Conservation (phyloP, 2,113 vertebrate species). For the Pipra filicauda region DNA sequence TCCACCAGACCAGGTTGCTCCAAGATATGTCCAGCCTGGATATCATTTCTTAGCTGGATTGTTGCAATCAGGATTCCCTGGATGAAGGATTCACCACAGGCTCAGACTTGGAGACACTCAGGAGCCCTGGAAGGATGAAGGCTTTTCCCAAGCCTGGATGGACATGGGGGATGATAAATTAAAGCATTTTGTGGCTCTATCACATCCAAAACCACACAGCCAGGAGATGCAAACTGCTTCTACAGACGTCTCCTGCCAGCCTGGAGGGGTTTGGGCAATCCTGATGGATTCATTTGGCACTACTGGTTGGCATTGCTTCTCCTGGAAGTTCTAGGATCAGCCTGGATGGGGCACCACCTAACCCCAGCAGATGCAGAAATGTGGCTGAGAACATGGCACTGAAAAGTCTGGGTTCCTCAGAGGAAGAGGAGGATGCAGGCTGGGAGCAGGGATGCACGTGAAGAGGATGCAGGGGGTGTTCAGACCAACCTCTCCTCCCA, state of each 20-base stretch:
- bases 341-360: neutral
- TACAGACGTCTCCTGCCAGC: neutral
- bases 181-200: neutral
- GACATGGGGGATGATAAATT: neutral
- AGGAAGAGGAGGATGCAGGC: neutral
- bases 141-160: neutral
- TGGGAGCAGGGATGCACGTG: neutral
- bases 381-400: neutral
- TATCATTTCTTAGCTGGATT: neutral
- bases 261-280: neutral
- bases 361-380: neutral
- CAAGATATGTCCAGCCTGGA: neutral
- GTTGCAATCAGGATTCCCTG: rapidly evolving
- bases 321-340: too few species aligned
- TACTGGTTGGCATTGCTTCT: neutral
- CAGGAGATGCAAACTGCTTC: neutral
- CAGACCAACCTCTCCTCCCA: neutral
- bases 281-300: neutral
- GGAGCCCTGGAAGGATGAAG: neutral
- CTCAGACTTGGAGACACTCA: rapidly evolving
- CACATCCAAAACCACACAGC: neutral
- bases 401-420: rapidly evolving
- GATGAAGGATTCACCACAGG: neutral
- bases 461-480: neutral
- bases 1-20: neutral